phyloP scores from a whole-genome alignment of 2,888 invertebrate species.

The Augiades crinisus region DNA sequence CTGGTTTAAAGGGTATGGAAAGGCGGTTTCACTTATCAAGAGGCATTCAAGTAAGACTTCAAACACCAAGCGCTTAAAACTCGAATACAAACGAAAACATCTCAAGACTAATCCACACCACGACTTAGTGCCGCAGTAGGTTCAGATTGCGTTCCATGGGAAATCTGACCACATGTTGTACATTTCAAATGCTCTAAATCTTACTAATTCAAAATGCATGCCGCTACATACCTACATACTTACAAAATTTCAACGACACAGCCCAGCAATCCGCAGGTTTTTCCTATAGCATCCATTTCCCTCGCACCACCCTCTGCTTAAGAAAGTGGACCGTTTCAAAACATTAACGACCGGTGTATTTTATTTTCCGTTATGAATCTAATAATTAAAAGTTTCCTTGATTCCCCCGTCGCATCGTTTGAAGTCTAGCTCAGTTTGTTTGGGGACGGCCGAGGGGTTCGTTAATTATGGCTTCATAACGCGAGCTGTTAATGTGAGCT shows the following conservation, averaged over 20 bases:
- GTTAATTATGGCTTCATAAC: conserved; percentile 44
- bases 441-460: not conserved
- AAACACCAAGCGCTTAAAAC: too few species aligned
- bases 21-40: too few species aligned
- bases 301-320: not conserved
- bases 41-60: too few species aligned
- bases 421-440: not conserved
- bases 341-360: not conserved
- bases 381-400: not conserved
- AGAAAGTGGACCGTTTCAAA: not conserved
- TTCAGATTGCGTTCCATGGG: too few species aligned
- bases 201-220: not conserved
- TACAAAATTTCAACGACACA: not conserved
- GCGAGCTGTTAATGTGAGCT: conserved; percentile 25
- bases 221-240: not conserved
- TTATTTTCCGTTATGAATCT: not conserved
- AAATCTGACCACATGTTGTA: too few species aligned
- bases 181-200: not conserved
- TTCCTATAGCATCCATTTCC: not conserved
- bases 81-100: too few species aligned
- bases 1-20: too few species aligned
- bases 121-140: too few species aligned
- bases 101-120: too few species aligned
- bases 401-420: not conserved
- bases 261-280: not conserved